Percentiles rank a stretch among this genome's conserved stretches.
phyloP scores from a whole-genome alignment of 2,888 invertebrate genomes.

The Brachynemurus nebulosus region DNA sequence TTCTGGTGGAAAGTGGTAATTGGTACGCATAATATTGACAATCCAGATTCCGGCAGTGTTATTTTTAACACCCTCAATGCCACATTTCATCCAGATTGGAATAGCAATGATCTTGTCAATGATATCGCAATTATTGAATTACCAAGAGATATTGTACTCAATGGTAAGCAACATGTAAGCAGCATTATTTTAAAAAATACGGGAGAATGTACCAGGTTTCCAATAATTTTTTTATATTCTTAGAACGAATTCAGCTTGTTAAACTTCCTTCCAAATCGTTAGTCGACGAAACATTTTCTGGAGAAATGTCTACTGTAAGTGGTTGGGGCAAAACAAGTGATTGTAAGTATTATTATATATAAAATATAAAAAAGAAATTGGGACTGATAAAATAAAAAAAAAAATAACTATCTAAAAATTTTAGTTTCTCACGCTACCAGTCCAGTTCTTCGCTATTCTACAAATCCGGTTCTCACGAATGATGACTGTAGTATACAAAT shows the following conservation, averaged over 20 bases:
- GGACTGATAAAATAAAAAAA: no score
- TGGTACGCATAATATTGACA: background rate
- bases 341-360: background rate
- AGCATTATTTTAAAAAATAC: background rate
- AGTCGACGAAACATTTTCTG: background rate
- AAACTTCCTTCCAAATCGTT: conserved; percentile 1
- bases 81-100: background rate
- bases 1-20: background rate
- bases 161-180: background rate
- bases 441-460: background rate
- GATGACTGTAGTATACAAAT: background rate
- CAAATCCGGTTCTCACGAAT: background rate
- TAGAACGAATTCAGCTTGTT: background rate
- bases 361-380: no score
- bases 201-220: background rate
- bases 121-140: background rate
- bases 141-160: background rate
- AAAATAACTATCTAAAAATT: no score
- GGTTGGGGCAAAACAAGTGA: conserved; percentile 7
- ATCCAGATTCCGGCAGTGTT: background rate
- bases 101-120: background rate
- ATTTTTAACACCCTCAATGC: background rate
- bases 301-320: conserved; percentile 1
- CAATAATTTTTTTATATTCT: background rate
- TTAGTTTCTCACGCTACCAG: no score